phyloP scores from a whole-genome alignment of 2,888 invertebrate species.

The Bembecia ichneumoniformis region DNA sequence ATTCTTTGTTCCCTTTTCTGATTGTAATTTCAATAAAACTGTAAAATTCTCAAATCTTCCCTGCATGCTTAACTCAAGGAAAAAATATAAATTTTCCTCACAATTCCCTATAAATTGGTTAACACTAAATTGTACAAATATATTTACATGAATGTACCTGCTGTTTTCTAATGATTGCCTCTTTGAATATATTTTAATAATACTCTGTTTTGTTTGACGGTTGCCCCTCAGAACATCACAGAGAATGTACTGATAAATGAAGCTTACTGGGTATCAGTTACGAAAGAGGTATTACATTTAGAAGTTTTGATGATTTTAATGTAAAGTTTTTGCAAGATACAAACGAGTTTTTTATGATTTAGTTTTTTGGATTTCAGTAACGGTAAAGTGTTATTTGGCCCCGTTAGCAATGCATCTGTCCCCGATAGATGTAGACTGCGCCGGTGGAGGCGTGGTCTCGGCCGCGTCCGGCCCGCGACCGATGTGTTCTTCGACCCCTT shows the following conservation, averaged over 20 bases:
- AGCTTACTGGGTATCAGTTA: constrained; percentile 93
- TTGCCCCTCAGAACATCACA: constrained; percentile 94
- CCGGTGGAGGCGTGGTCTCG: constrained; percentile 28
- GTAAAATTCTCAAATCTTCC: too few species aligned
- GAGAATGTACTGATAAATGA: constrained; percentile 96
- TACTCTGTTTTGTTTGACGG: constrained; percentile 67
- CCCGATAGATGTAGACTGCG: constrained; percentile 58
- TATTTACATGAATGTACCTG: too few species aligned
- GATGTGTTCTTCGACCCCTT: constrained; percentile 65
- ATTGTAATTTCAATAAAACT: too few species aligned
- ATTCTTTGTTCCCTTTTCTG: too few species aligned
- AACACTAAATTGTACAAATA: too few species aligned
- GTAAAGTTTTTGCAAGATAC: constrained; percentile 72
- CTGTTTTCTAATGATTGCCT: too few species aligned
- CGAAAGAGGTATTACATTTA: constrained; percentile 87
- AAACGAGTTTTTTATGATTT: constrained; percentile 68
- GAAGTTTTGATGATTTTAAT: constrained; percentile 71
- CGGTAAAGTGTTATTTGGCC: constrained; percentile 72
- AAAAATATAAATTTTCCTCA: too few species aligned
- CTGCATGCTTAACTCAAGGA: too few species aligned
- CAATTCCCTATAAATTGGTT: too few species aligned
- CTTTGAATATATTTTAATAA: constrained; percentile 56
- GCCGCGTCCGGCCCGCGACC: constrained; percentile 27
- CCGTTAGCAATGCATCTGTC: constrained; percentile 74
- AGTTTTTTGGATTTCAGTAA: constrained; percentile 72